Percentiles rank a stretch among this genome's conserved stretches.
Conservation (phyloP, 1,140 invertebrate species). For the Bombyx mandarina region DNA sequence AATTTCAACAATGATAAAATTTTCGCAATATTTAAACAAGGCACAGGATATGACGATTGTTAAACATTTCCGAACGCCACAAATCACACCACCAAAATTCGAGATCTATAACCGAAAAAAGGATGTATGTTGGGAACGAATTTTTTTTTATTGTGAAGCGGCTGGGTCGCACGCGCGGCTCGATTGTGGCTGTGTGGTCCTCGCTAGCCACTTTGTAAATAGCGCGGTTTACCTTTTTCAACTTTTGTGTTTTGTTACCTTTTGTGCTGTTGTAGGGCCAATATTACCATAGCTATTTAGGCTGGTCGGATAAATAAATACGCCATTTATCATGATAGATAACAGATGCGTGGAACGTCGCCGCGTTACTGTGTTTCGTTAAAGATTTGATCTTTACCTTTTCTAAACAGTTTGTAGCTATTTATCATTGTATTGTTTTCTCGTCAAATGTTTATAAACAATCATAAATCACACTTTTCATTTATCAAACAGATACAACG, state of each 20-base stretch:
- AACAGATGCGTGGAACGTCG: slow-evolving; percentile 60
- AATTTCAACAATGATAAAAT: too few species aligned
- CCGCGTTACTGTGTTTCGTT: slow-evolving; percentile 44
- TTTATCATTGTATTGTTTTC: slow-evolving; percentile 54
- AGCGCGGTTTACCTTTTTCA: slow-evolving; percentile 71
- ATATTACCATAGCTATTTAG: slow-evolving; percentile 72
- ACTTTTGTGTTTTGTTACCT: slow-evolving; percentile 72
- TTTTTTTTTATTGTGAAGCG: slow-evolving; percentile 55
- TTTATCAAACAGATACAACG: too few species aligned
- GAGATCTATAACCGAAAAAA: slow-evolving; percentile 68
- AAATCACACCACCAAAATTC: slow-evolving; percentile 70
- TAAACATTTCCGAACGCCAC: slow-evolving; percentile 68
- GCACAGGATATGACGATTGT: too few species aligned
- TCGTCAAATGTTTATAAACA: neutral
- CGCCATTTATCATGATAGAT: slow-evolving; percentile 70
- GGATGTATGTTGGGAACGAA: slow-evolving; percentile 61
- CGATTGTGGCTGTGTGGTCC: slow-evolving; percentile 70
- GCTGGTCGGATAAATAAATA: slow-evolving; percentile 70
- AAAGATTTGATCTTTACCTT: slow-evolving; percentile 55
- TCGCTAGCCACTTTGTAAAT: slow-evolving; percentile 71
- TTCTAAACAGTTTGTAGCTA: slow-evolving; percentile 45
- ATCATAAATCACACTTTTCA: too few species aligned
- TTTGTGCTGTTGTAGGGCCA: slow-evolving; percentile 70
- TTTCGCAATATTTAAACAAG: too few species aligned
- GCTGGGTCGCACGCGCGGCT: slow-evolving; percentile 65